Evolutionary conservation across 2,797 vertebrate species (phyloP), one percentile per base, ranked within the genome.

Genomic region (Lithobates pipiens): DNA sequence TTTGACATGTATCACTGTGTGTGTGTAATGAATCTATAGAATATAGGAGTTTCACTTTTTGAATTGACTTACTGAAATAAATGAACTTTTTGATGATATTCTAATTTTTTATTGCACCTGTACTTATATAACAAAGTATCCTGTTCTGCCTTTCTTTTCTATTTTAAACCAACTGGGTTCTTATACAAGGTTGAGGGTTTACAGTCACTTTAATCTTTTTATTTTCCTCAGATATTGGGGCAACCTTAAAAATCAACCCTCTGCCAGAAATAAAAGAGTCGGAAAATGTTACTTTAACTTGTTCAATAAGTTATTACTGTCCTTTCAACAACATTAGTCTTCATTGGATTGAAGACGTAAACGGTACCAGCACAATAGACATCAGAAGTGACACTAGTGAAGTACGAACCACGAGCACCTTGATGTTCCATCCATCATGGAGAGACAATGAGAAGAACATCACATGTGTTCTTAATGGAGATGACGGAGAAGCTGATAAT

Each of bases 301-400:
- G 91, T 82, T 27, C 0, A 0, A 63, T 92, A 77, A 76, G 88
- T 42, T 89, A 89, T 5, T 1, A 84, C 82, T 92, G 91, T 76
- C 5, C 2, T 25, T 46, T 0, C 6, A 84, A 90, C 13, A n/a
- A 25, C 1, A 32, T 89, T 13, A 23, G 16, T 8, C 32, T 90
- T n/a, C 1, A 0, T 10, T 91, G 91, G 91, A 70, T 16, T 83
- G 5, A 61, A 5, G 11, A 0, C 10, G n/a, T 42, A 68, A 44
- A 46, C 0, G 67, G 46, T 5, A 54, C 32, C 8, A 10, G 10
- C 0, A 23, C 68, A 39, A 25, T 16, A 3, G n/a, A 25, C 13
- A 27, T 15, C 32, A 73, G 9, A 16, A 34, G 9, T 16, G 32
- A 44, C 36, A 61, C 46, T 7, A 46, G n/a, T 7, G 34, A 23